Conservation (phyloP, 2,797 vertebrate genomes). For the Spea hammondii region DNA sequence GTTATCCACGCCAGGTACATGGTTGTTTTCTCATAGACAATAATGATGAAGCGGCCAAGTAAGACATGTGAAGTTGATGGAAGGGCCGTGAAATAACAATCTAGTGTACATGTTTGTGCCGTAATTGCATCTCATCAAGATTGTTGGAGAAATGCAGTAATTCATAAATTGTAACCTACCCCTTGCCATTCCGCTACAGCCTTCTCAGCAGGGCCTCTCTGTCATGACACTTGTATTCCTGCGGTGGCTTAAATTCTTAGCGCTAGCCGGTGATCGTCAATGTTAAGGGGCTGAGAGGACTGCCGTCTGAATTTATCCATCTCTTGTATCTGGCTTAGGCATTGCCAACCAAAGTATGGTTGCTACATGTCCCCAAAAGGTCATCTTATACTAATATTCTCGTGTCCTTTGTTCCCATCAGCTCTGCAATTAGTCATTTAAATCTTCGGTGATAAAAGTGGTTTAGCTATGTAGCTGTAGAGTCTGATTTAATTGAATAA, state of each 20-base stretch:
- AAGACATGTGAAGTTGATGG: conserved; percentile 44
- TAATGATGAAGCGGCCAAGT: conserved; percentile 33
- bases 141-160: conserved; percentile 52
- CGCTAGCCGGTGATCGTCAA: too few relatives aligned
- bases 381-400: too few relatives aligned
- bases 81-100: conserved; percentile 45
- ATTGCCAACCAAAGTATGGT: too few relatives aligned
- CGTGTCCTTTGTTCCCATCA: too few relatives aligned
- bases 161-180: conserved; percentile 52
- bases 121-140: conserved; percentile 53
- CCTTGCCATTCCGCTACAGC: conserved; percentile 35
- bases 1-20: conserved; percentile 48
- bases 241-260: background rate
- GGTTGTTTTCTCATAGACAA: conserved; percentile 49
- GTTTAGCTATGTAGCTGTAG: background rate
- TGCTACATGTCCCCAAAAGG: too few relatives aligned
- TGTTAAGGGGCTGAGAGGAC: too few relatives aligned
- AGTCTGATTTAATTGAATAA: too few relatives aligned
- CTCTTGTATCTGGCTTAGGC: too few relatives aligned
- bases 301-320: too few relatives aligned
- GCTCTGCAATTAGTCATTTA: background rate
- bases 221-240: conserved; percentile 6
- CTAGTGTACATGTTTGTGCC: conserved; percentile 44
- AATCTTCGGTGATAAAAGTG: background rate
- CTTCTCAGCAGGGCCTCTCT: conserved; percentile 39